Evolutionary conservation across 2,113 vertebrate species (phyloP).

Genomic region (Albula glossodonta): DNA sequence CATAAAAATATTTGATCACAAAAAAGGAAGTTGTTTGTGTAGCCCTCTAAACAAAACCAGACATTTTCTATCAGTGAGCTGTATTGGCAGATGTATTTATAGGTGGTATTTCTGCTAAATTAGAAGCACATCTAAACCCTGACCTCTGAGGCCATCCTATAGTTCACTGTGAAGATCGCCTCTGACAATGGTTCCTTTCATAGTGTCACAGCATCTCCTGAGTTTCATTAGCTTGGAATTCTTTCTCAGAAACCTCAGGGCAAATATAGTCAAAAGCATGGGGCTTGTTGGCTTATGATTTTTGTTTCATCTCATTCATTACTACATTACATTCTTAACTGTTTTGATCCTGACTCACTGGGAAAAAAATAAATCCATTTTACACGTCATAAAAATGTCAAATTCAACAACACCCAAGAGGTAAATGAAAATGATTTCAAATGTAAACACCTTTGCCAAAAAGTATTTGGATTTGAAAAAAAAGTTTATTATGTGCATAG

Average conservation of each 20-base stretch:
- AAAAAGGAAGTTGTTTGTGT: too few species aligned
- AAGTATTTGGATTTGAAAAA: not conserved
- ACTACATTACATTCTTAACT: not conserved
- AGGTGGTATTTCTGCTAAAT: slow-evolving; percentile 26
- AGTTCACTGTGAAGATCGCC: slow-evolving; percentile 40
- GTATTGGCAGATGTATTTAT: slow-evolving; percentile 52
- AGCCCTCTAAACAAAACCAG: not conserved
- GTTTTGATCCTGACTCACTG: not conserved
- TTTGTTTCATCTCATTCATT: not conserved
- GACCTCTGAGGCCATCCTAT: slow-evolving; percentile 56
- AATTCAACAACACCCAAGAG: not conserved
- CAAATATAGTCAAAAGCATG: slow-evolving; percentile 31
- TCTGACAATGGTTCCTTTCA: slow-evolving; percentile 60
- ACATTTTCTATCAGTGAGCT: slow-evolving; percentile 39
- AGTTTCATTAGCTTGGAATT: slow-evolving; percentile 68
- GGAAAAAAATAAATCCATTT: not conserved
- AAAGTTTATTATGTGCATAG: not conserved
- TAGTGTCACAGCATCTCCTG: slow-evolving; percentile 48
- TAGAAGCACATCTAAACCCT: slow-evolving; percentile 27
- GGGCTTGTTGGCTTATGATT: not conserved
- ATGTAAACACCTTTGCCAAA: not conserved
- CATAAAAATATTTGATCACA: too few species aligned
- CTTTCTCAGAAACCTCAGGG: slow-evolving; percentile 48
- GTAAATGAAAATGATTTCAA: not conserved
- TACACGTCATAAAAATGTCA: not conserved